Evolutionary conservation across 2,113 vertebrate species (phyloP).

Genomic region (Cinclus cinclus): DNA sequence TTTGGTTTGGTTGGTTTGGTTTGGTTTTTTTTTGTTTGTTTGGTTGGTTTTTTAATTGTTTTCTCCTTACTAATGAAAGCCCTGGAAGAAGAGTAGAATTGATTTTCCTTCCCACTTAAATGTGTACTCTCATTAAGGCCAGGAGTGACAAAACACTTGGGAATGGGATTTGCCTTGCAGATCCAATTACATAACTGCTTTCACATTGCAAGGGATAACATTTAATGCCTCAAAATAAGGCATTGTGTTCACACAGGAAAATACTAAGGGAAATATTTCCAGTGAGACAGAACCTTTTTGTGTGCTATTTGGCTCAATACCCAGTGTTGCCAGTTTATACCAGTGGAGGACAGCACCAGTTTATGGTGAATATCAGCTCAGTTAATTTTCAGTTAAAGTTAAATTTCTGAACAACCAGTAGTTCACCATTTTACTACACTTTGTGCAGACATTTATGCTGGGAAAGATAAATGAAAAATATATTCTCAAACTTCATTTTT

Average conservation of each 20-base stretch:
- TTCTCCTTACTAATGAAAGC: neutral
- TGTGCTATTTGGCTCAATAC: neutral
- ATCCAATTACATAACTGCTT: neutral
- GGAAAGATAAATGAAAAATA: neutral
- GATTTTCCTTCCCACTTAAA: neutral
- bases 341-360: neutral
- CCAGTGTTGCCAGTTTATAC: neutral
- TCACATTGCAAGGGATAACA: neutral
- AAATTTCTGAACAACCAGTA: neutral
- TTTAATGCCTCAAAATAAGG: neutral
- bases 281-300: neutral
- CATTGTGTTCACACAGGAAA: neutral
- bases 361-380: neutral
- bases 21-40: neutral
- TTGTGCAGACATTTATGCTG: neutral
- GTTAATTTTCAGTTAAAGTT: neutral
- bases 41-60: neutral
- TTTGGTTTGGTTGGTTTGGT: neutral
- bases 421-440: neutral
- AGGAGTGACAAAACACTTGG: neutral
- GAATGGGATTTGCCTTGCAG: neutral
- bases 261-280: neutral
- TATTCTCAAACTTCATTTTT: slow-evolving; percentile 13
- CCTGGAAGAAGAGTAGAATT: neutral
- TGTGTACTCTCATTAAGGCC: neutral